These are phyloP conservation scores for Pandemis cinnamomeana DNA, from an alignment of 2,888 invertebrate genomes.

Conservation along the genomic window DNA sequence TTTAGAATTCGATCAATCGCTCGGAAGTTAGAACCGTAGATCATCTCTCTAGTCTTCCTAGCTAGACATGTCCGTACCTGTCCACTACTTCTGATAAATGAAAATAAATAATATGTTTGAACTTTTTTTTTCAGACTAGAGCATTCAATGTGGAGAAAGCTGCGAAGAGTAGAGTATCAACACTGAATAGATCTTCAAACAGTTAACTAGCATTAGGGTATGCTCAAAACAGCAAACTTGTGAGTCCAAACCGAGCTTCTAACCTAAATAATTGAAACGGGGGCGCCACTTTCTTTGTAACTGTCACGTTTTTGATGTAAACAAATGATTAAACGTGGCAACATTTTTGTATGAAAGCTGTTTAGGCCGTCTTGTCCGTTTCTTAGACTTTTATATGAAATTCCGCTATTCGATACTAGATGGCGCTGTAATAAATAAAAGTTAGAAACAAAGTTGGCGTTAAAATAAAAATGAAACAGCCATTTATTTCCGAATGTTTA, in stretches of 20 bases:
- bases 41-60: too few species aligned
- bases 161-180: constrained; percentile 58
- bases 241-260: too few species aligned
- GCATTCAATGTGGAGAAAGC: constrained; percentile 73
- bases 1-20: too few species aligned
- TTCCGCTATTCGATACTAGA: neutral
- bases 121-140: constrained; percentile 60
- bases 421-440: neutral
- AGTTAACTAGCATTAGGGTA: constrained; percentile 44
- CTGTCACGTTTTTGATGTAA: too few species aligned
- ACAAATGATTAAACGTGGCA: too few species aligned
- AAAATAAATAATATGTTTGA: neutral
- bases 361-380: too few species aligned
- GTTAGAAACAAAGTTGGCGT: neutral
- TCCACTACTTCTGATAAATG: too few species aligned
- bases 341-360: too few species aligned
- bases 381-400: neutral
- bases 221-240: neutral
- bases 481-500: neutral
- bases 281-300: too few species aligned
- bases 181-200: constrained; percentile 51
- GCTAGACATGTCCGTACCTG: too few species aligned
- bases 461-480: constrained; percentile 15
- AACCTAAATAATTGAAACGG: too few species aligned
- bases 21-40: too few species aligned